These are phyloP conservation scores for Parnassius smintheus DNA, from an alignment of 2,888 invertebrate species.

Conservation along the genomic window DNA sequence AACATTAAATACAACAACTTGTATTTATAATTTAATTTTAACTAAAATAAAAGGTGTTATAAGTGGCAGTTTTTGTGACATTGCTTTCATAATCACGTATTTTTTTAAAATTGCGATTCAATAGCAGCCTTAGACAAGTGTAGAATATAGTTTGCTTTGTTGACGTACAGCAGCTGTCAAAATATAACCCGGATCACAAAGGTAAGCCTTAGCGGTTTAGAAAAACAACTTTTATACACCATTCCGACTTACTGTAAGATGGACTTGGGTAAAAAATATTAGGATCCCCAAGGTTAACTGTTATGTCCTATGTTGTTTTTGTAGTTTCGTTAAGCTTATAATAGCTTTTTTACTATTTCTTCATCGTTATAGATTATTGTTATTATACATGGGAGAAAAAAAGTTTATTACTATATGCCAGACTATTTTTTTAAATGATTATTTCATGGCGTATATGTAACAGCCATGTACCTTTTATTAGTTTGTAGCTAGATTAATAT, in stretches of 20 bases:
- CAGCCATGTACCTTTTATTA: slow-evolving; percentile 20
- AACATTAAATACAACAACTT: slow-evolving; percentile 27
- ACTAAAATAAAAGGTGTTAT: slow-evolving; percentile 40
- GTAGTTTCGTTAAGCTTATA: neutral
- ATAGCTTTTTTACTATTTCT: slow-evolving; percentile 14
- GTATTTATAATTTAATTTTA: slow-evolving; percentile 38
- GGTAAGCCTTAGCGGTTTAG: slow-evolving; percentile 47
- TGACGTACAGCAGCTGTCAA: slow-evolving; percentile 67
- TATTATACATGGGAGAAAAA: slow-evolving; percentile 39
- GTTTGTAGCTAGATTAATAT: neutral
- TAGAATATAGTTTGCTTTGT: slow-evolving; percentile 55
- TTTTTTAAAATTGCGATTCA: slow-evolving; percentile 21
- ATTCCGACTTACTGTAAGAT: neutral
- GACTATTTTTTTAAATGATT: slow-evolving; percentile 45
- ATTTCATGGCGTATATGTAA: slow-evolving; percentile 37
- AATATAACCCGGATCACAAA: slow-evolving; percentile 61
- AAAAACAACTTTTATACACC: too few relatives aligned
- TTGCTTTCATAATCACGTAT: slow-evolving; percentile 25
- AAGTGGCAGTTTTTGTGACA: slow-evolving; percentile 45
- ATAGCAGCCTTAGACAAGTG: slow-evolving; percentile 36
- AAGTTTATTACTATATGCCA: slow-evolving; percentile 44
- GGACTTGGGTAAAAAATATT: neutral
- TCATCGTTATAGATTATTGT: slow-evolving; percentile 33
- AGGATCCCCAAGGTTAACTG: neutral
- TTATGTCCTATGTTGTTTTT: neutral